Percentiles rank a stretch among this genome's conserved stretches.
Evolutionary conservation across 2,888 invertebrate species (phyloP).

Genomic region (Argyresthia goedartella): DNA sequence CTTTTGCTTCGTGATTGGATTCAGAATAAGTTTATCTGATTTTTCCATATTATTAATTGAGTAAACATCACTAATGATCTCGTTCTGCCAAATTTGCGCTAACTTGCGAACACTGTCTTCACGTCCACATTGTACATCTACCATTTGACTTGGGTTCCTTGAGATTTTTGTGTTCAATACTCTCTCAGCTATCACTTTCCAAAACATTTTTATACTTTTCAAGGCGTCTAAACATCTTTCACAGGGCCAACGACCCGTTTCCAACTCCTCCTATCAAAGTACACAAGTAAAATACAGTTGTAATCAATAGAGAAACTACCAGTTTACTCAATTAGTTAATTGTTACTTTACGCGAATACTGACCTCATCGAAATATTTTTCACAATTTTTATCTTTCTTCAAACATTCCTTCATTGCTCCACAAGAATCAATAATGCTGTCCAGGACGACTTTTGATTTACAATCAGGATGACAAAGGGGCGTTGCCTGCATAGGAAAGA

Average conservation of each 20-base stretch:
- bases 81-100: background rate
- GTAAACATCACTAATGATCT: background rate
- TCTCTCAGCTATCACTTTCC: conserved; percentile 51
- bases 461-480: conserved; percentile 50
- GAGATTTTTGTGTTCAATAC: conserved; percentile 35
- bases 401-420: conserved; percentile 44
- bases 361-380: conserved; percentile 51
- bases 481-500: conserved; percentile 20
- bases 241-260: conserved; percentile 58
- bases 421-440: conserved; percentile 46
- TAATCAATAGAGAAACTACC: background rate
- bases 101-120: conserved; percentile 5
- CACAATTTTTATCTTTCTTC: conserved; percentile 30
- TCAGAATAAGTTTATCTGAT: too few species aligned
- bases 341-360: conserved; percentile 9
- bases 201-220: conserved; percentile 57
- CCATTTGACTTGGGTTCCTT: too few species aligned
- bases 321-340: background rate
- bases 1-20: too few species aligned
- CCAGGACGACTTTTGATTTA: conserved; percentile 46
- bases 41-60: too few species aligned
- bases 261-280: conserved; percentile 46
- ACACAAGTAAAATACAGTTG: background rate
- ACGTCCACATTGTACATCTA: conserved; percentile 13
- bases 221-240: conserved; percentile 49